phyloP scores from a whole-genome alignment of 2,797 vertebrate genomes.

The Dendrocincla tyrannina region DNA sequence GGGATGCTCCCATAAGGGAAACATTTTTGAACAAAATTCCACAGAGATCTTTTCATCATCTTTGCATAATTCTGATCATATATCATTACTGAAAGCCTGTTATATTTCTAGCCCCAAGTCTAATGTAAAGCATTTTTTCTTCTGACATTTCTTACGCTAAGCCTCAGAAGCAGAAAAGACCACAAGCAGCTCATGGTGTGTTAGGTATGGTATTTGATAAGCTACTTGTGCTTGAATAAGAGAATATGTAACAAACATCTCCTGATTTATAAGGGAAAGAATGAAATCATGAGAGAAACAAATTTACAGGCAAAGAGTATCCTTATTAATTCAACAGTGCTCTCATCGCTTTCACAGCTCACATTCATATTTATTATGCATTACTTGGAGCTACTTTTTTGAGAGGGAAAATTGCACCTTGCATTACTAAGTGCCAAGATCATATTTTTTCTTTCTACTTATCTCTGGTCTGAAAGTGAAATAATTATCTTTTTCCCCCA shows the following conservation, averaged over 20 bases:
- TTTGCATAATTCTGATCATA: not conserved
- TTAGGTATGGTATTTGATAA: not conserved
- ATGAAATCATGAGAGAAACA: not conserved
- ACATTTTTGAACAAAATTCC: conserved; percentile 11
- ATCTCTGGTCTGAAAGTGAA: not conserved
- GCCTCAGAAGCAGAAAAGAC: not conserved
- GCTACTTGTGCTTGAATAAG: not conserved
- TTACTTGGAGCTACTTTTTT: conserved; percentile 1
- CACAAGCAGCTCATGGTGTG: not conserved
- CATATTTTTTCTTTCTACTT: not conserved
- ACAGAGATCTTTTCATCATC: not conserved
- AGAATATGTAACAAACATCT: not conserved
- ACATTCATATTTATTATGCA: not conserved
- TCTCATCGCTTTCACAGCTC: not conserved
- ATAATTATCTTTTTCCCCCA: not conserved
- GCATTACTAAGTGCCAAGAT: not conserved
- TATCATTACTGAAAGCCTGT: not conserved
- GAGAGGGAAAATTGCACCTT: not conserved
- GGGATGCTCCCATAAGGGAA: not conserved
- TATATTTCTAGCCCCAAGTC: not conserved
- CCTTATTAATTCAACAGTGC: not conserved
- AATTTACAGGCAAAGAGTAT: not conserved
- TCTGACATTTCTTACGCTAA: not conserved
- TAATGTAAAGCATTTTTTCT: not conserved
- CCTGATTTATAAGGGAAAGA: conserved; percentile 3